Conservation (phyloP, 2,888 invertebrate species). For the Nomada hirtipes region DNA sequence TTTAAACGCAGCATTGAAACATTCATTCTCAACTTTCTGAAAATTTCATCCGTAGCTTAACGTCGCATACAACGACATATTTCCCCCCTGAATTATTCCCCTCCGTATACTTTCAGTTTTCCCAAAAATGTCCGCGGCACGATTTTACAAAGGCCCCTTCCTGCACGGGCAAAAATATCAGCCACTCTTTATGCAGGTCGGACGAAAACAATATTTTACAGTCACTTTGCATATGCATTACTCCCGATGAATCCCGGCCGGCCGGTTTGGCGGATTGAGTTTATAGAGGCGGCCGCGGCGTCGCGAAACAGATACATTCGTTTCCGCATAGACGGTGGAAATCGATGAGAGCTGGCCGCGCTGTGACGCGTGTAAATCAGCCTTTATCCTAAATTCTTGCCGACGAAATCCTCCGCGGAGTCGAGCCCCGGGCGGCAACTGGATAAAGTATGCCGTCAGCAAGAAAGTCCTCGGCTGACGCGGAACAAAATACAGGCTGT, state of each 20-base stretch:
- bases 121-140: no score
- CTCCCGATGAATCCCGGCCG: constrained; percentile 35
- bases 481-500: constrained; percentile 69
- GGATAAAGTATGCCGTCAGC: constrained; percentile 68
- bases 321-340: constrained; percentile 9
- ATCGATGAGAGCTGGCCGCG: constrained; percentile 32
- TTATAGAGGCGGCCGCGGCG: constrained; percentile 18
- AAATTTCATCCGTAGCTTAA: no score
- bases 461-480: constrained; percentile 59
- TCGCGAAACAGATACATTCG: constrained; percentile 35
- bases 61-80: no score
- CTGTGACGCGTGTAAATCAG: constrained; percentile 55
- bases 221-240: constrained; percentile 47
- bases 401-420: constrained; percentile 57
- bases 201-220: constrained; percentile 41
- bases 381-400: constrained; percentile 53
- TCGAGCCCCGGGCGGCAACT: constrained; percentile 1
- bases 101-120: no score
- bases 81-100: no score
- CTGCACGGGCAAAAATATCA: no score
- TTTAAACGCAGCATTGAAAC: no score
- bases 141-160: no score
- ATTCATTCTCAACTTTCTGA: no score
- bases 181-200: not conserved
- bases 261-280: constrained; percentile 31